These are phyloP conservation scores for Melanotus villosus DNA, from an alignment of 2,888 invertebrate genomes.

Conservation along the genomic window DNA sequence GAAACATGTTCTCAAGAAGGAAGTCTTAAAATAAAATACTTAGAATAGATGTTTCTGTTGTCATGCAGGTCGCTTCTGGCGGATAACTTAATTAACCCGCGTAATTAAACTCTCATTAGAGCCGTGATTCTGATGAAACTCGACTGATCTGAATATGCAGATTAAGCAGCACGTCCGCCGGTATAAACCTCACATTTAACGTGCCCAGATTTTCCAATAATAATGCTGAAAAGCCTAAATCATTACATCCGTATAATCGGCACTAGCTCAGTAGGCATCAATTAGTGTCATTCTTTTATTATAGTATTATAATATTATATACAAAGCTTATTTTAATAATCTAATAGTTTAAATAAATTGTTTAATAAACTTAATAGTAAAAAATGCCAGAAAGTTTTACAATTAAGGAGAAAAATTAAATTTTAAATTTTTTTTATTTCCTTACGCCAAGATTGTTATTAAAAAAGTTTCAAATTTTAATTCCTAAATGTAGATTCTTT, in stretches of 20 bases:
- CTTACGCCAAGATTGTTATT: too few relatives aligned
- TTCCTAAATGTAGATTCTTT: too few relatives aligned
- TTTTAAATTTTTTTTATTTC: too few relatives aligned
- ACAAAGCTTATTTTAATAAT: too few relatives aligned
- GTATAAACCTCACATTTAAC: constrained; percentile 58
- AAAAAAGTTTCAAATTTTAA: too few relatives aligned
- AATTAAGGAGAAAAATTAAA: too few relatives aligned
- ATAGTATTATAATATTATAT: too few relatives aligned
- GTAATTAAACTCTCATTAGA: constrained; percentile 65
- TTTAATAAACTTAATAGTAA: too few relatives aligned
- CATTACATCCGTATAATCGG: constrained; percentile 22
- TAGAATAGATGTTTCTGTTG: constrained; percentile 41
- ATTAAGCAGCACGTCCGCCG: constrained; percentile 61
- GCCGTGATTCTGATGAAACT: constrained; percentile 59
- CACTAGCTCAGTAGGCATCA: neutral
- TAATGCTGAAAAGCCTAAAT: constrained; percentile 48
- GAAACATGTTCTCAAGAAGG: constrained; percentile 1
- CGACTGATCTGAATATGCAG: constrained; percentile 63
- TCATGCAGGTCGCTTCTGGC: constrained; percentile 53
- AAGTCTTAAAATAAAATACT: constrained; percentile 36
- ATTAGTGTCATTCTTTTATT: neutral
- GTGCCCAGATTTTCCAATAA: constrained; percentile 57
- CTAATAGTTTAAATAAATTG: too few relatives aligned
- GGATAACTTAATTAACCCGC: constrained; percentile 60
- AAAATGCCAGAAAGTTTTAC: too few relatives aligned